Conservation (phyloP, 2,113 vertebrate species). For the Nesogale talazaci region DNA sequence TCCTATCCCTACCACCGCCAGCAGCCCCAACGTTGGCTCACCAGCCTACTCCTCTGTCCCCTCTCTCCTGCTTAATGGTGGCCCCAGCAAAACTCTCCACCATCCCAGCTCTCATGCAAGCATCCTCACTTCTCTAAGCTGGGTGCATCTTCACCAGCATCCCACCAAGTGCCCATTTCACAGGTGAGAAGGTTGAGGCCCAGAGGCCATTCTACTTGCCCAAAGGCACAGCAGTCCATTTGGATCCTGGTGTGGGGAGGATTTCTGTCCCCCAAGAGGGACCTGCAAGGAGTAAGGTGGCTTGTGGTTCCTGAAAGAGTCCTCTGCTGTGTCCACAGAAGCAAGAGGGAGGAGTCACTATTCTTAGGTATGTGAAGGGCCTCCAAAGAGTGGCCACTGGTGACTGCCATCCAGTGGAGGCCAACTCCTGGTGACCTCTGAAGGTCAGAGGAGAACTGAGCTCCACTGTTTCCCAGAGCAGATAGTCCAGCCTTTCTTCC, state of each 20-base stretch:
- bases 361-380: no score
- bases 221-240: not conserved
- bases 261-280: no score
- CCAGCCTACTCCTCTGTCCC: not conserved
- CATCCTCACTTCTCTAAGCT: not conserved
- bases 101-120: not conserved
- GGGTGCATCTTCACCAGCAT: no score
- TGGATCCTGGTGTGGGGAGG: not conserved
- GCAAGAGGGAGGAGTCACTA: no score
- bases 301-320: no score
- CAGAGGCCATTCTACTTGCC: no score
- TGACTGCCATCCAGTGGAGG: not conserved
- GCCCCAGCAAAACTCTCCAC: not conserved
- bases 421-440: not conserved
- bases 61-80: not conserved
- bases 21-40: not conserved
- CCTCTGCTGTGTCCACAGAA: no score
- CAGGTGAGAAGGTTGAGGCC: not conserved
- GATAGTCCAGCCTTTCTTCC: not conserved
- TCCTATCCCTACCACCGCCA: accelerated
- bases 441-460: not conserved
- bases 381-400: not conserved
- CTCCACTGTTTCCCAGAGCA: not conserved
- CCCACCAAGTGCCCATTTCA: not conserved
- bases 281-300: no score